Evolutionary conservation across 2,797 vertebrate genomes (phyloP).

Genomic region (Pteropus rufus): DNA sequence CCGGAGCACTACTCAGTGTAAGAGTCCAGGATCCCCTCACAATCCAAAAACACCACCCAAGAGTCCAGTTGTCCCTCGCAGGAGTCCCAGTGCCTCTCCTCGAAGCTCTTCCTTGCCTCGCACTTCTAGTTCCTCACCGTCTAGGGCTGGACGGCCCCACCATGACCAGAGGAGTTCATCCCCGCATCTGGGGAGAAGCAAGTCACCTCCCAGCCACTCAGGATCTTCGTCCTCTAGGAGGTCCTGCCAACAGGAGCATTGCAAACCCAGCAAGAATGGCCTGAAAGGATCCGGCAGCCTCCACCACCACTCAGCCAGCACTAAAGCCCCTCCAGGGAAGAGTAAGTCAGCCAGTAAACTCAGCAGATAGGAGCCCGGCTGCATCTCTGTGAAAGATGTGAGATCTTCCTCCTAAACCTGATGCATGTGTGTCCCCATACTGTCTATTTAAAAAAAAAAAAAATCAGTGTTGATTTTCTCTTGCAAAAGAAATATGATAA

Average conservation of each 20-base stretch:
- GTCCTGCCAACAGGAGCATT: conserved; percentile 92
- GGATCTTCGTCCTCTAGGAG: conserved; percentile 94
- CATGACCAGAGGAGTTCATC: conserved; percentile 89
- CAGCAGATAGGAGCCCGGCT: conserved; percentile 92
- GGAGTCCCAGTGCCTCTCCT: conserved; percentile 96
- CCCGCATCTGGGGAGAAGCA: conserved; percentile 91
- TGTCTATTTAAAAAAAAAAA: conserved; percentile 78
- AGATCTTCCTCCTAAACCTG: conserved; percentile 77
- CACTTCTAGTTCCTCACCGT: conserved; percentile 96
- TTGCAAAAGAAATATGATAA: conserved; percentile 80
- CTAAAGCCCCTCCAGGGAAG: conserved; percentile 90
- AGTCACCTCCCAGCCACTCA: conserved; percentile 96
- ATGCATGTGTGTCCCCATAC: conserved; percentile 86
- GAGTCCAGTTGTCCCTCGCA: conserved; percentile 91
- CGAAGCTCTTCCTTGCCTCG: conserved; percentile 96
- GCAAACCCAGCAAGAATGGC: conserved; percentile 89
- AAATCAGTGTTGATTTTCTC: conserved; percentile 80
- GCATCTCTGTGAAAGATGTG: conserved; percentile 73
- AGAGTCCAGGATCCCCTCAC: conserved; percentile 88
- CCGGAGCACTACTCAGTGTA: conserved; percentile 86
- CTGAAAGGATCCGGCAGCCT: conserved; percentile 84
- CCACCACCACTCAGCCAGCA: conserved; percentile 85
- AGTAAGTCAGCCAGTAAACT: conserved; percentile 94
- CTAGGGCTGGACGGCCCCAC: conserved; percentile 90
- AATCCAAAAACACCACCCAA: conserved; percentile 91